These are phyloP conservation scores for Phalera bucephala DNA, from an alignment of 2,888 invertebrate species.

Conservation along the genomic window DNA sequence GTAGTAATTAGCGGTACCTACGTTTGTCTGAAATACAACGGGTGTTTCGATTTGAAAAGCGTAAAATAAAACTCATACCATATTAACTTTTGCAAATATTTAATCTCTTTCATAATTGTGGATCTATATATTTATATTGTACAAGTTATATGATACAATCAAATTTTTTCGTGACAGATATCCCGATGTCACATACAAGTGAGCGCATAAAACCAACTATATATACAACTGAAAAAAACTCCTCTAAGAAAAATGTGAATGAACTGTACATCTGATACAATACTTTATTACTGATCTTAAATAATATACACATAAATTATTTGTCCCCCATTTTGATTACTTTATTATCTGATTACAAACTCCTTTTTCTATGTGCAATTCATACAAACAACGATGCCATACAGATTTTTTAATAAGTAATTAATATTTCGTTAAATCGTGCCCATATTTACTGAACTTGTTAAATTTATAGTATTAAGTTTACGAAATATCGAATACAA, in stretches of 20 bases:
- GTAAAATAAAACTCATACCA: constrained; percentile 69
- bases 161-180: constrained; percentile 67
- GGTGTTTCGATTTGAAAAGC: too few relatives aligned
- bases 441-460: constrained; percentile 65
- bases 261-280: constrained; percentile 71
- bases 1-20: constrained; percentile 40
- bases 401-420: constrained; percentile 37
- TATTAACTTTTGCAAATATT: constrained; percentile 83
- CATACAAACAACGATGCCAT: constrained; percentile 23
- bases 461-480: constrained; percentile 48
- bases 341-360: constrained; percentile 77
- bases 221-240: constrained; percentile 57
- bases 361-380: constrained; percentile 79
- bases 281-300: constrained; percentile 66
- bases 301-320: constrained; percentile 80
- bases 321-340: constrained; percentile 70
- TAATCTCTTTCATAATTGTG: constrained; percentile 84
- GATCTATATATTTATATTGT: constrained; percentile 84
- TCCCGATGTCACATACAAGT: constrained; percentile 50
- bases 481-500: constrained; percentile 48
- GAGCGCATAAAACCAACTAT: constrained; percentile 60
- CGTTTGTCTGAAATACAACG: constrained; percentile 53
- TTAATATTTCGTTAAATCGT: too few relatives aligned
- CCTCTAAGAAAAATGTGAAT: constrained; percentile 60
- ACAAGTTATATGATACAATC: constrained; percentile 80